A percentile compares a stretch with the other conserved stretches of the same genome.
Evolutionary conservation across 2,113 vertebrate genomes (phyloP).

Genomic region (Phrynosoma platyrhinos): DNA sequence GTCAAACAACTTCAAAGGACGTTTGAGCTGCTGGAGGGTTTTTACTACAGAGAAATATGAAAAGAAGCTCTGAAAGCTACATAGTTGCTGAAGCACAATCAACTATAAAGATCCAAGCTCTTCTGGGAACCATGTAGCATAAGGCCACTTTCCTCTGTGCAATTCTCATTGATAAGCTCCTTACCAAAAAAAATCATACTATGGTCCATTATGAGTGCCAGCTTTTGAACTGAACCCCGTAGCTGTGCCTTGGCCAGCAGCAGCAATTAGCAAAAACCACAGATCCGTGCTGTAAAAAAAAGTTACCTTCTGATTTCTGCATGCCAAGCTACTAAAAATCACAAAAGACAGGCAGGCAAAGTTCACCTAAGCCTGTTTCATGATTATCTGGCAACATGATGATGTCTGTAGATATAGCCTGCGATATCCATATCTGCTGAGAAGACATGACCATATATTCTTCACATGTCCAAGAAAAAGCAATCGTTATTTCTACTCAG

Average conservation of each 20-base stretch:
- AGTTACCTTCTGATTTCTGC: background rate
- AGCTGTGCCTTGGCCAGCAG: background rate
- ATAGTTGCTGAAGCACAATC: conserved; percentile 27
- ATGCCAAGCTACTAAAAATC: background rate
- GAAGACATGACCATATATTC: background rate
- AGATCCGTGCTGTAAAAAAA: background rate
- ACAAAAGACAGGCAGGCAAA: background rate
- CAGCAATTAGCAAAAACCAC: background rate
- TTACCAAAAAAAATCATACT: conserved; percentile 2
- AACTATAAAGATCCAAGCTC: background rate
- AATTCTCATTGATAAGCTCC: background rate
- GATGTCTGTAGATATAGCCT: background rate
- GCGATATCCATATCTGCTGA: background rate
- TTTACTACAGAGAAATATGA: conserved; percentile 29
- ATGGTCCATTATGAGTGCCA: background rate
- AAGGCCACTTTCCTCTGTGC: conserved; percentile 2
- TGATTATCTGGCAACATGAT: background rate
- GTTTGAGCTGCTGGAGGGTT: background rate
- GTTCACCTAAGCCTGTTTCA: background rate
- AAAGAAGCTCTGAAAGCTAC: background rate
- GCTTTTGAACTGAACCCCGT: background rate
- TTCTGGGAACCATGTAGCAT: background rate
- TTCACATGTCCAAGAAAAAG: background rate
- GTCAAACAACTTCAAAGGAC: background rate
- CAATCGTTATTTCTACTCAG: background rate